phyloP scores from a whole-genome alignment of 2,113 vertebrate species.

The Menidia beryllina region DNA sequence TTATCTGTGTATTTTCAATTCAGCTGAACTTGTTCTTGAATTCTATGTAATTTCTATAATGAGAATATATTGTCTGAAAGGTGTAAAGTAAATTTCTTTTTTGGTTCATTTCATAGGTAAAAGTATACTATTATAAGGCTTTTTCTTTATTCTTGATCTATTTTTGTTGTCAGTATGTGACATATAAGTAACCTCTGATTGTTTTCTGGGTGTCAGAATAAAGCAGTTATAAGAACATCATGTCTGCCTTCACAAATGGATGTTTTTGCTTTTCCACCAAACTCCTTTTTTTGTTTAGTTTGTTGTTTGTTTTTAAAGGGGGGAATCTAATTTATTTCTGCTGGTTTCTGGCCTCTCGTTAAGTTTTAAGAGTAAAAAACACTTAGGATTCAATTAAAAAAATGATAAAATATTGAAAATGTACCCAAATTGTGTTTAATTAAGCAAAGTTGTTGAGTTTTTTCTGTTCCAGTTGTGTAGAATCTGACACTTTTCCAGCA shows the following conservation, averaged over 20 bases:
- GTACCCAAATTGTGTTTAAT: too few species aligned
- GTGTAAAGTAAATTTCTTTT: slow-evolving; percentile 70
- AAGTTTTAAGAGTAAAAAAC: too few species aligned
- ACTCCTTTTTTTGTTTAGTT: not conserved
- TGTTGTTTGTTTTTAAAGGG: not conserved
- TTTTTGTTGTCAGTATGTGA: slow-evolving; percentile 78
- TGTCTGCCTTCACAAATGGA: slow-evolving; percentile 58
- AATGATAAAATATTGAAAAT: too few species aligned
- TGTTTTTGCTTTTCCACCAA: slow-evolving; percentile 25
- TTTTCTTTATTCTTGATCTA: slow-evolving; percentile 58
- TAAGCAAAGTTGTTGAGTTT: too few species aligned
- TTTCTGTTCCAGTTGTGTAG: too few species aligned
- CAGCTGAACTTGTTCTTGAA: slow-evolving; percentile 74
- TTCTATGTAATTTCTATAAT: slow-evolving; percentile 76
- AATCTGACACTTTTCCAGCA: too few species aligned
- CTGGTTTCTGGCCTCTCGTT: not conserved
- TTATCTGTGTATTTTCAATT: slow-evolving; percentile 75
- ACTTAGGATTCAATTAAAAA: too few species aligned
- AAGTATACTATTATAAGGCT: slow-evolving; percentile 58
- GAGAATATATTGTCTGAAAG: slow-evolving; percentile 75
- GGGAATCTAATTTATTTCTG: not conserved
- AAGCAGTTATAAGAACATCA: slow-evolving; percentile 73
- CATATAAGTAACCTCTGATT: slow-evolving; percentile 77
- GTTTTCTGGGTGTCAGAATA: slow-evolving; percentile 81
- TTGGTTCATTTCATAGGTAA: slow-evolving; percentile 64